Base-by-base conservation (phyloP, 2,888 invertebrate species). In the Tyria jacobaeae region DNA sequence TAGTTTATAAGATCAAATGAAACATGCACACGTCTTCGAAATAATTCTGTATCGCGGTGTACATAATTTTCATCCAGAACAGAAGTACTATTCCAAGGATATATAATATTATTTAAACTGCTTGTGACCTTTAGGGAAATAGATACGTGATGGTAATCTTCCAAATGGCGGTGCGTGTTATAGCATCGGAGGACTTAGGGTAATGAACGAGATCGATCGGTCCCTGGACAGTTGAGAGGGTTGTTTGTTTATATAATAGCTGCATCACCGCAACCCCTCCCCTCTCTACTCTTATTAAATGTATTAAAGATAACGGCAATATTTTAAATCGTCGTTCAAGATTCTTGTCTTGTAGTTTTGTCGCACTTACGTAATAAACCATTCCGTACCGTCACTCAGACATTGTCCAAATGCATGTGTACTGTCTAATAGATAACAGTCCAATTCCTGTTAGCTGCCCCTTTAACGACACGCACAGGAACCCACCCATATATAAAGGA, bases 121-220 rank as follows among this genome's bases (percentile, higher is more conserved):
- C 21, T 3, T 14, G 24, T 9, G 24, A 6, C 35, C 35, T 51
- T 35, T 21, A 14, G 21, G 24, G 9, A 51, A 51, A 35, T 21
- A 9, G 51, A 51, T 3, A 3, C 51, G 51, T 35, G 35, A 15
- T 51, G 21, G 35, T 51, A 51, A 51, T 51, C 51, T 51, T 12
- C 35, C 24, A 35, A 51, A 24, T 51, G 51, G 24, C 35, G 35
- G 14, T 35, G 51, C 24, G 17, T 51, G 35, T 35, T 21, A 51
- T 51, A 51, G n/a, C 35, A 51, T 51, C 15, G 21, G 35, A 21
- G 9, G 9, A 24, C 51, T 35, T 35, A 51, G 21, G 24, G 35
- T 51, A 35, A 51, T 51, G 24, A 35, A 51, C 21, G 9, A 35
- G 51, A 24, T 51, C 21, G 51, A 51, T 51, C 51, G 51, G 15